These are phyloP conservation scores for Steinernema hermaphroditum DNA, from an alignment of 2,888 invertebrate species.

Conservation along the genomic window DNA sequence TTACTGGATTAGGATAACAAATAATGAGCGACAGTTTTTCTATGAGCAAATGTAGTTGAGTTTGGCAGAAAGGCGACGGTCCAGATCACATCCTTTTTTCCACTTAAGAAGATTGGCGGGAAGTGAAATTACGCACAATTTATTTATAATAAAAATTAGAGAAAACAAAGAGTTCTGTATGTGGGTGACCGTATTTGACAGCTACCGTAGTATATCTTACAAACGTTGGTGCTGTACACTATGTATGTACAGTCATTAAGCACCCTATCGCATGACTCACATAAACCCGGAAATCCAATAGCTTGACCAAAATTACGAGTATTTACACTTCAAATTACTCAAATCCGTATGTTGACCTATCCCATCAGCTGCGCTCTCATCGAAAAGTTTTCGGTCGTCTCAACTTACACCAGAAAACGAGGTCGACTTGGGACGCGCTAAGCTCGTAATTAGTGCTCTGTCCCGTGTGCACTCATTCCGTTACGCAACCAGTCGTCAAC, in stretches of 20 bases:
- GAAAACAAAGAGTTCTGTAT: too few species aligned
- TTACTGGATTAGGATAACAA: background rate
- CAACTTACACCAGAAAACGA: background rate
- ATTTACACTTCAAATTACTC: constrained; percentile 30
- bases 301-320: constrained; percentile 4
- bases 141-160: too few species aligned
- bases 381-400: constrained; percentile 24
- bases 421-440: constrained; percentile 27
- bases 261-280: background rate
- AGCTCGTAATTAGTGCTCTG: constrained; percentile 21
- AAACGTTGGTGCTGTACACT: background rate
- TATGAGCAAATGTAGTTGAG: background rate
- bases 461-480: constrained; percentile 1
- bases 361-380: too few species aligned
- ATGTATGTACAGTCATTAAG: background rate
- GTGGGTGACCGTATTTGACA: too few species aligned
- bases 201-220: background rate
- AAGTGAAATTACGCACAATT: too few species aligned
- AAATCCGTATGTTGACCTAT: constrained; percentile 24
- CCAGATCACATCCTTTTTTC: background rate
- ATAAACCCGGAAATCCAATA: background rate
- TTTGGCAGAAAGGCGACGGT: background rate
- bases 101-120: too few species aligned
- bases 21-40: background rate
- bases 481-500: constrained; percentile 31